Conservation (phyloP, 1,140 invertebrate species). For the Drosophila nigromelanica region DNA sequence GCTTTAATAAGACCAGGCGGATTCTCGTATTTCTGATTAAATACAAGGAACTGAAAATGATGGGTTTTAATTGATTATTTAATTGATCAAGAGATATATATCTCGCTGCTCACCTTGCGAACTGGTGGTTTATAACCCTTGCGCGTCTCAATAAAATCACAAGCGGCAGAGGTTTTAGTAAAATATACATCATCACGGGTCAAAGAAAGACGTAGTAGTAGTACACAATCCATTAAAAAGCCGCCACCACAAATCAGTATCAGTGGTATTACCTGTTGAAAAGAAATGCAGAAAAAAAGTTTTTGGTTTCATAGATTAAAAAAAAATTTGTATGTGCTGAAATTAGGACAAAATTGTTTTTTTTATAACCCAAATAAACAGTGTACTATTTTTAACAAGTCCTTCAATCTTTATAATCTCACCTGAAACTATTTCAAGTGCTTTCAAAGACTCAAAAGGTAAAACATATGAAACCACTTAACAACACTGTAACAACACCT, state of each 20-base stretch:
- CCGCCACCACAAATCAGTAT: slow-evolving; percentile 26
- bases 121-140: slow-evolving; percentile 25
- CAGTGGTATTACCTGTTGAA: slow-evolving; percentile 46
- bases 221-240: slow-evolving; percentile 4
- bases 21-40: slow-evolving; percentile 60
- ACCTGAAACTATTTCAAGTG: slow-evolving; percentile 35
- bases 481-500: slow-evolving; percentile 36
- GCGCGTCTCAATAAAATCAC: slow-evolving; percentile 46
- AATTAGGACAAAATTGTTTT: no score
- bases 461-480: slow-evolving; percentile 8
- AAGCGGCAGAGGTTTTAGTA: slow-evolving; percentile 20
- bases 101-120: slow-evolving; percentile 38
- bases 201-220: slow-evolving; percentile 6
- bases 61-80: not conserved
- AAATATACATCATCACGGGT: slow-evolving; percentile 60
- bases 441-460: slow-evolving; percentile 5
- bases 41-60: slow-evolving; percentile 27
- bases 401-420: not conserved
- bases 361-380: no score
- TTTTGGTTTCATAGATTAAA: no score
- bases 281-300: not conserved
- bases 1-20: slow-evolving; percentile 39
- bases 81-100: no score
- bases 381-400: no score
- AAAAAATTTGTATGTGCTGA: no score